Conservation (phyloP, 2,888 invertebrate species). For the Mesoligia furuncula region DNA sequence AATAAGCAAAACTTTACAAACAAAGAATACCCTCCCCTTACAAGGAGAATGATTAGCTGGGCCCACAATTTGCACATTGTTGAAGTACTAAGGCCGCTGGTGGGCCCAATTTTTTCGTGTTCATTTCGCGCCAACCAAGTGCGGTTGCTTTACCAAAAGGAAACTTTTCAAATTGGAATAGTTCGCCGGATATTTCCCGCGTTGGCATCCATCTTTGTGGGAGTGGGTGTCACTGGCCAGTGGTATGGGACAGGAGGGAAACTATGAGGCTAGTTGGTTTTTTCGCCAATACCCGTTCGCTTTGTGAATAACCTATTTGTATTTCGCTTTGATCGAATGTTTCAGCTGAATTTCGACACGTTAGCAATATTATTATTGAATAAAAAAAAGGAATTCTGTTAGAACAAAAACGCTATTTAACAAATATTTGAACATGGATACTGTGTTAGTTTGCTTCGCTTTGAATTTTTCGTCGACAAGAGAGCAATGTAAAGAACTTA, state of each 20-base stretch:
- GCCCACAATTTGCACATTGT: slow-evolving; percentile 51
- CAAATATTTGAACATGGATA: neutral
- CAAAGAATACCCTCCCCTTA: slow-evolving; percentile 26
- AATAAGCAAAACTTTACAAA: slow-evolving; percentile 38
- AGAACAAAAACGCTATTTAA: neutral
- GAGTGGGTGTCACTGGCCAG: slow-evolving; percentile 71
- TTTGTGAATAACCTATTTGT: slow-evolving; percentile 80
- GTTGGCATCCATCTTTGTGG: slow-evolving; percentile 85
- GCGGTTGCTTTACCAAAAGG: slow-evolving; percentile 82
- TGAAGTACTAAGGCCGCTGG: slow-evolving; percentile 39
- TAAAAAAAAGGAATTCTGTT: slow-evolving; percentile 5
- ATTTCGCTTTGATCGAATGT: slow-evolving; percentile 73
- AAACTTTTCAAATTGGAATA: slow-evolving; percentile 89
- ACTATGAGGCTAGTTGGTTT: slow-evolving; percentile 74
- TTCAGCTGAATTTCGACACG: slow-evolving; percentile 24
- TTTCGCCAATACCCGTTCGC: slow-evolving; percentile 80
- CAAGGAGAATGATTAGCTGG: slow-evolving; percentile 42
- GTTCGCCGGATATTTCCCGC: slow-evolving; percentile 84
- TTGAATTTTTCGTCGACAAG: slow-evolving; percentile 40
- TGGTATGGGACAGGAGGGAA: slow-evolving; percentile 64
- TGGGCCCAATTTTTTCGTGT: slow-evolving; percentile 75
- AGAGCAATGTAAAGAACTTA: slow-evolving; percentile 26
- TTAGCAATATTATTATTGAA: slow-evolving; percentile 31
- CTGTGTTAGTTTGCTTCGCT: neutral
- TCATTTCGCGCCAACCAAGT: slow-evolving; percentile 78